These are phyloP conservation scores for Prochilodus magdalenae DNA, from an alignment of 2,113 vertebrate species.

Conservation along the genomic window DNA sequence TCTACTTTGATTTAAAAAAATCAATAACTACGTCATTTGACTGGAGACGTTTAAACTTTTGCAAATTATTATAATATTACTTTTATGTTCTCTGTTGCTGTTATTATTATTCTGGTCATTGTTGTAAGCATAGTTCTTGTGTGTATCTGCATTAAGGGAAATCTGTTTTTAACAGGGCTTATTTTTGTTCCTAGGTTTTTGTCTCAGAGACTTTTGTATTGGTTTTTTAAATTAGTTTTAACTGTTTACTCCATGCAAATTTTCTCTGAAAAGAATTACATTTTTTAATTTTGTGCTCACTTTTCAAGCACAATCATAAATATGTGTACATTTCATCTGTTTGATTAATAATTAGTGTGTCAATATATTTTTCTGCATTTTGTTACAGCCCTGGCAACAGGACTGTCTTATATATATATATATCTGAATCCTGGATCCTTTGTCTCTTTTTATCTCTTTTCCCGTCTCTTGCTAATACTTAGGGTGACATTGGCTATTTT, in stretches of 20 bases:
- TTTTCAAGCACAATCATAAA: neutral
- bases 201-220: too few relatives aligned
- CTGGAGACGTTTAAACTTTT: too few relatives aligned
- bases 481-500: slow-evolving; percentile 84
- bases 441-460: slow-evolving; percentile 25
- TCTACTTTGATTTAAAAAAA: too few relatives aligned
- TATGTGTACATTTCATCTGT: neutral
- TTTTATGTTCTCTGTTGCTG: too few relatives aligned
- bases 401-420: neutral
- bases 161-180: too few relatives aligned
- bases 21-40: too few relatives aligned
- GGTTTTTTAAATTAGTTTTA: neutral
- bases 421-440: neutral
- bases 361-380: too few relatives aligned
- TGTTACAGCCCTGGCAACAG: neutral
- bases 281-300: neutral
- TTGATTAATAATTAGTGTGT: neutral
- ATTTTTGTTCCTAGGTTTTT: too few relatives aligned
- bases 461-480: slow-evolving; percentile 50
- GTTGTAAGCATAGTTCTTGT: too few relatives aligned
- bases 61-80: too few relatives aligned
- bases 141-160: too few relatives aligned
- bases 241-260: neutral
- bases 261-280: neutral
- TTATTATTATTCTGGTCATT: too few relatives aligned